Percentiles rank a stretch among this genome's conserved stretches.
phyloP scores from a whole-genome alignment of 92 coral and sea anemone genomes.

The Siderastrea siderea region DNA sequence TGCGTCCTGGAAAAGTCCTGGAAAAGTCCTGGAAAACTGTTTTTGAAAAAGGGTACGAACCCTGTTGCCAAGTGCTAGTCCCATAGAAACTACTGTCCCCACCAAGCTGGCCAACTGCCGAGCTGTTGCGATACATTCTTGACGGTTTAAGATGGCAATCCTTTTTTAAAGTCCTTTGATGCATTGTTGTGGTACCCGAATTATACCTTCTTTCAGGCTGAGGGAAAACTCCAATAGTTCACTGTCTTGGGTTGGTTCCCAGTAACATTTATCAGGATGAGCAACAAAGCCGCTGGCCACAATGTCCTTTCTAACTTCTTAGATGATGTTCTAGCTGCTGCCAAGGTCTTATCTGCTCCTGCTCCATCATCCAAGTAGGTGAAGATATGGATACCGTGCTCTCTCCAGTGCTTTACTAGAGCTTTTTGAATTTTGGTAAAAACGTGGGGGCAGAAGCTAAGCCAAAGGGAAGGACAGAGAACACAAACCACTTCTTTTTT shows the following conservation, averaged over 20 bases:
- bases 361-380: constrained; percentile 76
- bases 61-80: constrained; percentile 36
- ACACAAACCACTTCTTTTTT: constrained; percentile 12
- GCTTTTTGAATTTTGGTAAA: no score
- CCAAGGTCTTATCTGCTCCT: constrained; percentile 50
- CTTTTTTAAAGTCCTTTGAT: neutral
- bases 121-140: neutral
- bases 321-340: constrained; percentile 48
- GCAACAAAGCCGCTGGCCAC: no score
- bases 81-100: constrained; percentile 15
- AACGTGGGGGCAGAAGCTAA: constrained; percentile 11
- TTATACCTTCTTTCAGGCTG: no score
- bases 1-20: no score
- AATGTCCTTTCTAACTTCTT: no score
- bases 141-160: neutral
- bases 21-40: no score
- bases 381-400: constrained; percentile 51
- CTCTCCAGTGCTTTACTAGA: constrained; percentile 70
- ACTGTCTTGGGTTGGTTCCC: no score
- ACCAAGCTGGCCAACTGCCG: constrained; percentile 16
- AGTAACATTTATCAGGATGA: no score
- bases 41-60: no score
- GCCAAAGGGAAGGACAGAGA: constrained; percentile 49
- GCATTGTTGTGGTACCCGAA: no score
- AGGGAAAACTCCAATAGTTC: no score